phyloP scores from a whole-genome alignment of 2,797 vertebrate genomes.

The Neoniphon sammara region DNA sequence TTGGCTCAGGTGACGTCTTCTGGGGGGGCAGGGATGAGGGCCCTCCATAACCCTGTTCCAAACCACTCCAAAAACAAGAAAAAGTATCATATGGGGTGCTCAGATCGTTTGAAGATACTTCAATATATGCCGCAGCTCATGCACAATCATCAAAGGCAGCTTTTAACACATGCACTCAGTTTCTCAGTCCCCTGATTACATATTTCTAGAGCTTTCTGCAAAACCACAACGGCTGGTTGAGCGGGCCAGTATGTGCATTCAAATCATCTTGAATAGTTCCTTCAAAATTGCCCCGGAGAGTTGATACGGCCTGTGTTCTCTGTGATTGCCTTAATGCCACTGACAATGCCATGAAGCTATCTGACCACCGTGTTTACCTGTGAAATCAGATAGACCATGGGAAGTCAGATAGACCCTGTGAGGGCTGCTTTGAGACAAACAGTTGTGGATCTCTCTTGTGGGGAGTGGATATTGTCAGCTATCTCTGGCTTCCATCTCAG shows the following conservation, averaged over 20 bases:
- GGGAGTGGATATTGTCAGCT: conserved; percentile 79
- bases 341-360: conserved; percentile 72
- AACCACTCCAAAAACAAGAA: conserved; percentile 66
- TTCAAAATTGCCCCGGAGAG: conserved; percentile 59
- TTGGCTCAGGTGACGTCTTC: conserved; percentile 76
- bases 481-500: conserved; percentile 76
- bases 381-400: conserved; percentile 79
- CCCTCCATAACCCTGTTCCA: conserved; percentile 74
- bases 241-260: conserved; percentile 61
- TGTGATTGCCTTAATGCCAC: conserved; percentile 58
- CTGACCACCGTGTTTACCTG: conserved; percentile 79
- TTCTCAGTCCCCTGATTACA: conserved; percentile 67
- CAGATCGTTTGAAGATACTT: conserved; percentile 66
- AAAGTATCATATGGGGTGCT: conserved; percentile 77
- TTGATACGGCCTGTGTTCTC: conserved; percentile 50
- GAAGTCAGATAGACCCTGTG: conserved; percentile 77
- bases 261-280: conserved; percentile 59
- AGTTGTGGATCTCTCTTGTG: conserved; percentile 71
- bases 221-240: conserved; percentile 60
- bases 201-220: conserved; percentile 63
- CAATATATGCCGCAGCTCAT: conserved; percentile 40
- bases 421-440: conserved; percentile 63
- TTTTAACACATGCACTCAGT: conserved; percentile 63
- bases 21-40: conserved; percentile 73
- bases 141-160: conserved; percentile 70